These are phyloP conservation scores for Akabosia matsudoensis DNA, from an alignment of 1,140 invertebrate genomes.

Conservation along the genomic window DNA sequence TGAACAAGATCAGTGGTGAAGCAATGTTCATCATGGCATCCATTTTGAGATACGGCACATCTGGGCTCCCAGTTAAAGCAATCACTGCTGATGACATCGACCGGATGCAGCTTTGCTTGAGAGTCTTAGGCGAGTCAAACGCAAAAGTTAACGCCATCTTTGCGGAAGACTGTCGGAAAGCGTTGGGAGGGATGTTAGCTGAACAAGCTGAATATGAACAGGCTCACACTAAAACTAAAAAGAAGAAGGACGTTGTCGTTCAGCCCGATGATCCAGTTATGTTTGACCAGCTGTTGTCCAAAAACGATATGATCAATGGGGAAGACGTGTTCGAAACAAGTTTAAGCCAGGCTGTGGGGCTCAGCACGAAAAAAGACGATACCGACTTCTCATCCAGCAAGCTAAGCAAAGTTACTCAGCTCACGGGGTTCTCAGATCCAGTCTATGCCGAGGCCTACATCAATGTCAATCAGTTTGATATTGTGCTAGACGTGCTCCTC, in stretches of 20 bases:
- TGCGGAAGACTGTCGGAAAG: constrained; percentile 70
- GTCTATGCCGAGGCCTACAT: constrained; percentile 99
- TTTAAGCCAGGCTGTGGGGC: constrained; percentile 75
- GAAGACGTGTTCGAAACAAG: constrained; percentile 95
- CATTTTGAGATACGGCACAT: constrained; percentile 79
- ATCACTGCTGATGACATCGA: constrained; percentile 96
- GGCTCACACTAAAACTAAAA: constrained; percentile 55
- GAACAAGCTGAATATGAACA: constrained; percentile 75
- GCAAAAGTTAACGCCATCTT: constrained; percentile 63
- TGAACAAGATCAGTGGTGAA: constrained; percentile 72
- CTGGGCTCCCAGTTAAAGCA: constrained; percentile 58
- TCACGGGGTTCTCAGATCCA: constrained; percentile 99
- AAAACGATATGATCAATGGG: constrained; percentile 66
- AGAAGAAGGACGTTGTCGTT: constrained; percentile 67
- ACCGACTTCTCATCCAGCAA: constrained; percentile 53
- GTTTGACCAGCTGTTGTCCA: constrained; percentile 76
- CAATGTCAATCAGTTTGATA: constrained; percentile 98
- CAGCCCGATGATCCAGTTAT: constrained; percentile 83
- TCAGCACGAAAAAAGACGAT: constrained; percentile 52
- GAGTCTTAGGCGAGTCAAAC: constrained; percentile 69
- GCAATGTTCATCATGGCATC: constrained; percentile 84
- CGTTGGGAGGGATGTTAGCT: constrained; percentile 78
- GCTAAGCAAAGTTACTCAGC: constrained; percentile 84
- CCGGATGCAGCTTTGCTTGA: constrained; percentile 77
- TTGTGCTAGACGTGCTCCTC: constrained; percentile 92